Evolutionary conservation across 2,113 vertebrate species (phyloP).

Genomic region (Anolis carolinensis): DNA sequence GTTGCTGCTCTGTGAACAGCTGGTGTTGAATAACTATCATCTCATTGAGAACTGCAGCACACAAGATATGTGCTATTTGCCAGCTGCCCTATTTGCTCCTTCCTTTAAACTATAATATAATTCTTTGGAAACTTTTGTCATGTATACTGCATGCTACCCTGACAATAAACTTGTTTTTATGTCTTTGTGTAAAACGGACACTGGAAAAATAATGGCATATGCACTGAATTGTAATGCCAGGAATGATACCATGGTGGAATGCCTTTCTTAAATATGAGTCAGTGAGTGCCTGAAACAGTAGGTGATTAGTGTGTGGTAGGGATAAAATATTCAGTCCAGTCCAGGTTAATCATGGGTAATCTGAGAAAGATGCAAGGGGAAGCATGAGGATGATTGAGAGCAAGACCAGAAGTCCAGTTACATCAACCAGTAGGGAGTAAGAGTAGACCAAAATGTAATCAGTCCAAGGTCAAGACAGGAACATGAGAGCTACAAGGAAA

Average conservation of each 20-base stretch:
- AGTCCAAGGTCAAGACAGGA: too few relatives aligned
- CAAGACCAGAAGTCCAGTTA: too few relatives aligned
- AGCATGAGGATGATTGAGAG: too few relatives aligned
- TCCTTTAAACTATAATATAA: slow-evolving; percentile 36
- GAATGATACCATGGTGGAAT: background rate
- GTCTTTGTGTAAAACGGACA: background rate
- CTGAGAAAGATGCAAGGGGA: too few relatives aligned
- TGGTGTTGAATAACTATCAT: slow-evolving; percentile 56
- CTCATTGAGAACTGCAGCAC: slow-evolving; percentile 40
- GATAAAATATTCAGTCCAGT: too few relatives aligned
- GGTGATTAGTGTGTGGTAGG: too few relatives aligned
- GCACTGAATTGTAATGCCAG: background rate
- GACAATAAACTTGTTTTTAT: background rate
- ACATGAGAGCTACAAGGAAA: too few relatives aligned
- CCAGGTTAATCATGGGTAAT: too few relatives aligned
- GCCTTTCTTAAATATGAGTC: too few relatives aligned
- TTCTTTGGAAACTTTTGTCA: background rate
- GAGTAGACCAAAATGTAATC: too few relatives aligned
- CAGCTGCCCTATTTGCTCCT: slow-evolving; percentile 45
- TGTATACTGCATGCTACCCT: background rate
- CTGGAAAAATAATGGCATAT: background rate
- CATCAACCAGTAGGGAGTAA: too few relatives aligned
- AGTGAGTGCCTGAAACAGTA: too few relatives aligned
- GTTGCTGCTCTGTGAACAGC: slow-evolving; percentile 59
- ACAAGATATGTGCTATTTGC: slow-evolving; percentile 40